Conservation (phyloP, 2,888 invertebrate genomes). For the Lepeophtheirus nordmannii region DNA sequence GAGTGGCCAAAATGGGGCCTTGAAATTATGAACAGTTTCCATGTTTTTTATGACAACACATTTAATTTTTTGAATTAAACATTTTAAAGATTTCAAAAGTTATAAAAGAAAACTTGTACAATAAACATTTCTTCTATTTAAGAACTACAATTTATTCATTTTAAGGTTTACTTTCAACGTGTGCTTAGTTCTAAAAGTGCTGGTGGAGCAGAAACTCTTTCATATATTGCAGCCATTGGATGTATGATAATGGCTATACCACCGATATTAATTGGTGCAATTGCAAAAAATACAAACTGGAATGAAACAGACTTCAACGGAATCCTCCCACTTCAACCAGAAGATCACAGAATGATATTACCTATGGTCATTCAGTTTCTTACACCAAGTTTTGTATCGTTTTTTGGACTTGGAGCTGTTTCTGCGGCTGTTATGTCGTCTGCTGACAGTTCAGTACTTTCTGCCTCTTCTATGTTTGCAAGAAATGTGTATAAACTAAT, state of each 20-base stretch:
- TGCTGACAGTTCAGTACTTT: slow-evolving; percentile 92
- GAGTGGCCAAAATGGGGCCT: too few relatives aligned
- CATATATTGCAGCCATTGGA: slow-evolving; percentile 87
- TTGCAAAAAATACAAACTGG: slow-evolving; percentile 89
- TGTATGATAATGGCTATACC: slow-evolving; percentile 95
- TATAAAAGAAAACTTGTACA: too few relatives aligned
- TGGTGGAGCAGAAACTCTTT: slow-evolving; percentile 74
- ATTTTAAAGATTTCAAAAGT: too few relatives aligned
- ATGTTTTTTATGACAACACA: too few relatives aligned
- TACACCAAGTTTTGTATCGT: slow-evolving; percentile 83
- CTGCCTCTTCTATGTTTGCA: slow-evolving; percentile 97
- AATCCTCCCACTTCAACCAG: slow-evolving; percentile 27
- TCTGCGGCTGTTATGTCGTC: slow-evolving; percentile 99
- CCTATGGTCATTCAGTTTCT: slow-evolving; percentile 93
- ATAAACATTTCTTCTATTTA: too few relatives aligned
- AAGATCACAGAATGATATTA: slow-evolving; percentile 76
- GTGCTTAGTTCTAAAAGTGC: slow-evolving; percentile 92
- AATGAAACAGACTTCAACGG: slow-evolving; percentile 65
- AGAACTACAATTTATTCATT: not conserved
- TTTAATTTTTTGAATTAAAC: too few relatives aligned
- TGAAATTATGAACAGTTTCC: too few relatives aligned
- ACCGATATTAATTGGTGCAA: slow-evolving; percentile 88
- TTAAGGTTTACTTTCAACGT: slow-evolving; percentile 86
- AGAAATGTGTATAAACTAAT: slow-evolving; percentile 94
- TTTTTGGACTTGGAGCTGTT: slow-evolving; percentile 93